Evolutionary conservation across 2,888 invertebrate species (phyloP).

Genomic region (Opisthograptis luteolata): DNA sequence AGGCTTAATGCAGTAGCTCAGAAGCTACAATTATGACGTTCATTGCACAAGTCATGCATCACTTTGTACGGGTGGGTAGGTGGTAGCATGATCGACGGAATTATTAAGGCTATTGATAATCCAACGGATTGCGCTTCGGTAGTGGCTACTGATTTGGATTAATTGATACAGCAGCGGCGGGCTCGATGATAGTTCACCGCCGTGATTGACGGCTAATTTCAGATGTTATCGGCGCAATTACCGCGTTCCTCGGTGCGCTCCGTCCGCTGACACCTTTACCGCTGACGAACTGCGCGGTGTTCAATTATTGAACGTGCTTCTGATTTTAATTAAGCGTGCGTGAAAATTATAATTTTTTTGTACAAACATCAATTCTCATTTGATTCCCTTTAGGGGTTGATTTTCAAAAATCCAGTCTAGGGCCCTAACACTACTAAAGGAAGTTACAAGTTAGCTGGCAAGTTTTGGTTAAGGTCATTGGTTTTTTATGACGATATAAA

Average conservation of each 20-base stretch:
- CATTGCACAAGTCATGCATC: slow-evolving; percentile 40
- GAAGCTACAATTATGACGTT: slow-evolving; percentile 36
- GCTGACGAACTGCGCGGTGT: not conserved
- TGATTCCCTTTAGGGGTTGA: too few species aligned
- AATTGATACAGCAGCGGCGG: slow-evolving; percentile 72
- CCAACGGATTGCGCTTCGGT: slow-evolving; percentile 42
- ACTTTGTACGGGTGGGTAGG: slow-evolving; percentile 47
- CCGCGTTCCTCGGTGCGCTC: slow-evolving; percentile 45
- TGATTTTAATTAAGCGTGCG: too few species aligned
- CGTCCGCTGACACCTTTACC: slow-evolving; percentile 10
- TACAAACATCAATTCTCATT: too few species aligned
- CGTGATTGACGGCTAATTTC: slow-evolving; percentile 79
- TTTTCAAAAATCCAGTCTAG: too few species aligned
- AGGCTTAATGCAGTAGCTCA: slow-evolving; percentile 31
- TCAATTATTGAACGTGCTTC: too few species aligned
- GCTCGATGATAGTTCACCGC: slow-evolving; percentile 71
- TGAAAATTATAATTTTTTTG: too few species aligned
- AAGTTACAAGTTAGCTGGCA: too few species aligned
- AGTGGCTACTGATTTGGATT: slow-evolving; percentile 78
- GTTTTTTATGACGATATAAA: too few species aligned
- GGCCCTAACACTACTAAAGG: too few species aligned
- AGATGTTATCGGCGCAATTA: slow-evolving; percentile 80
- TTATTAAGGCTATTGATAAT: slow-evolving; percentile 71
- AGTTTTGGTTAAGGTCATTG: too few species aligned
- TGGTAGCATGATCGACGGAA: slow-evolving; percentile 64